Percentiles rank a stretch among this genome's conserved stretches.
Evolutionary conservation across 2,888 invertebrate genomes (phyloP).

Genomic region (Mimas tiliae): DNA sequence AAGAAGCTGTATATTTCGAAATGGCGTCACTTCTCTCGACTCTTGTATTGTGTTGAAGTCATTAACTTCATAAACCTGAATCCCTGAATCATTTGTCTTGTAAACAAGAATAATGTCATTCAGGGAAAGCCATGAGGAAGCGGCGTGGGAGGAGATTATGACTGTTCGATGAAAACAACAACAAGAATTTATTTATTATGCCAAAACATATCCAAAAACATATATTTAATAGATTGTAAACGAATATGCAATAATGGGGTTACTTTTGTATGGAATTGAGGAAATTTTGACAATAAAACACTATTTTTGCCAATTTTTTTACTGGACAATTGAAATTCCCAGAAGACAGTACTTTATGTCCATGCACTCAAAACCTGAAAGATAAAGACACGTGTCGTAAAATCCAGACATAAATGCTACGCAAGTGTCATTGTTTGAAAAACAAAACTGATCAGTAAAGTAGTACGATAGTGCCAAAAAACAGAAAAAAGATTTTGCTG

Average conservation of each 20-base stretch:
- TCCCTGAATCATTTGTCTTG: conserved; percentile 8
- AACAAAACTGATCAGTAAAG: conserved; percentile 8
- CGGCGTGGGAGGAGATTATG: background rate
- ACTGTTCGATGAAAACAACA: background rate
- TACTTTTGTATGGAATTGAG: background rate
- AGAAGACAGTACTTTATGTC: conserved; percentile 24
- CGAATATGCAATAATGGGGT: background rate
- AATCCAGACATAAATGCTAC: conserved; percentile 9
- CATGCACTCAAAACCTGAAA: conserved; percentile 16
- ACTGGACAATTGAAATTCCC: conserved; percentile 23
- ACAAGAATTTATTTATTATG: background rate
- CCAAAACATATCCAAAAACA: background rate
- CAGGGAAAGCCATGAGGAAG: conserved; percentile 20
- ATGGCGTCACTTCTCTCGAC: background rate
- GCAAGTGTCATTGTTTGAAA: conserved; percentile 15
- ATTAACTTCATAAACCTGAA: conserved; percentile 9
- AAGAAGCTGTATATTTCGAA: background rate
- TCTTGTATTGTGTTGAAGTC: background rate
- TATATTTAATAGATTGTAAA: background rate
- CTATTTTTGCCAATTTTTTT: background rate
- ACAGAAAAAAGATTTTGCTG: background rate
- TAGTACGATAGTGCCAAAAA: background rate
- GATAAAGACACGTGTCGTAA: conserved; percentile 10
- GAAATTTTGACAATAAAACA: background rate
- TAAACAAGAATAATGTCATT: conserved; percentile 23